Conservation (phyloP, 1,140 invertebrate genomes). For the Adelges cooleyi region DNA sequence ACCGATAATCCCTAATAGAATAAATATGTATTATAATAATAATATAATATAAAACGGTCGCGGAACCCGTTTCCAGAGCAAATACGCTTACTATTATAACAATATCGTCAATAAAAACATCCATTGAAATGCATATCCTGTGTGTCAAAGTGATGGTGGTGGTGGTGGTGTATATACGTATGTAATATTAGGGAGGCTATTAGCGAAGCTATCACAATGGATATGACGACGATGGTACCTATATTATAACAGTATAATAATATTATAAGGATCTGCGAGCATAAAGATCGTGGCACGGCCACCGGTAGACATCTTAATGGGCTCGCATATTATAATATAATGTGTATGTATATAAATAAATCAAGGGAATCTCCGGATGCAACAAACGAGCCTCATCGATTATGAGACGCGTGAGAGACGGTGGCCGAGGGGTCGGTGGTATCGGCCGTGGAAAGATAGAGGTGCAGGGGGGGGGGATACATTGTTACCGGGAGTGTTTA, state of each 20-base stretch:
- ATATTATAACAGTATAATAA: background rate
- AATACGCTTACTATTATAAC: conserved; percentile 3
- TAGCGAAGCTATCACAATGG: background rate
- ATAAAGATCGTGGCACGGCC: background rate
- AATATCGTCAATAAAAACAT: conserved; percentile 23
- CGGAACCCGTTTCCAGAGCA: too few species aligned
- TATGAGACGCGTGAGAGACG: conserved; percentile 1
- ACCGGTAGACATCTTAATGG: conserved; percentile 20
- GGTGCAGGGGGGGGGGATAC: background rate
- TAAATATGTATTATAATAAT: too few species aligned
- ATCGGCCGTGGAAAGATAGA: too few species aligned
- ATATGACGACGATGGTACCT: background rate
- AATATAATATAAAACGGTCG: too few species aligned
- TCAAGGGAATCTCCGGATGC: conserved; percentile 3
- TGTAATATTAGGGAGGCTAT: conserved; percentile 19
- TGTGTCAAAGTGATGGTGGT: background rate
- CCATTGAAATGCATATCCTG: conserved; percentile 23
- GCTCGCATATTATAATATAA: background rate
- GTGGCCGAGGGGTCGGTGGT: background rate
- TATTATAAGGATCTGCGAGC: background rate
- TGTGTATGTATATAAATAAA: background rate
- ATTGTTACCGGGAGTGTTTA: conserved; percentile 23
- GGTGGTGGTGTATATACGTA: background rate
- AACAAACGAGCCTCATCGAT: conserved; percentile 19
- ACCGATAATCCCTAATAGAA: conserved; percentile 9